Conservation (phyloP, 2,888 invertebrate species). For the Hypolimnas misippus region DNA sequence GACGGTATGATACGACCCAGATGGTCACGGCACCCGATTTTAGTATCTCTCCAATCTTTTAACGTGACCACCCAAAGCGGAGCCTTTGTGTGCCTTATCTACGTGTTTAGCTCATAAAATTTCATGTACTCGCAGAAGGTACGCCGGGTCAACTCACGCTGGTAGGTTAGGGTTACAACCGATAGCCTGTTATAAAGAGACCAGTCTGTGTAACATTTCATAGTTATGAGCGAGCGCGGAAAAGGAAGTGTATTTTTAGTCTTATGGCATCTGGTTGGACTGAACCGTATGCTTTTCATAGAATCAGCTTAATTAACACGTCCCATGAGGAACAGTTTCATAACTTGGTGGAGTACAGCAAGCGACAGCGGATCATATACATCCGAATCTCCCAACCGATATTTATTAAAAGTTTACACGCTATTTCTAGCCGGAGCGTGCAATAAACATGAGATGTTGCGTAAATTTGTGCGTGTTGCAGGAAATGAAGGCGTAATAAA, state of each 20-base stretch:
- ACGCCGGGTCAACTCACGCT: constrained; percentile 56
- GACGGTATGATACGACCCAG: constrained; percentile 78
- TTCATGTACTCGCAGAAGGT: constrained; percentile 52
- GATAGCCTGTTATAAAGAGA: constrained; percentile 77
- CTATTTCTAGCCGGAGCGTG: constrained; percentile 49
- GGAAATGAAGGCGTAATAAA: constrained; percentile 45
- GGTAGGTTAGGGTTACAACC: constrained; percentile 68
- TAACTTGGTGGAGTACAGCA: constrained; percentile 65
- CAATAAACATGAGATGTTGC: constrained; percentile 44
- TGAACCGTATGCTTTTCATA: constrained; percentile 68
- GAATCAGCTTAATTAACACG: constrained; percentile 79
- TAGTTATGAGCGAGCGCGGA: constrained; percentile 78
- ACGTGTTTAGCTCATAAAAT: constrained; percentile 54
- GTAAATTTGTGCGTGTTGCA: constrained; percentile 46
- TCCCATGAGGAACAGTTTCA: constrained; percentile 67
- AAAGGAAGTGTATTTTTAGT: constrained; percentile 82
- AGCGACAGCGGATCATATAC: constrained; percentile 59
- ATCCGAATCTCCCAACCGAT: constrained; percentile 45
- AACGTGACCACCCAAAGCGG: constrained; percentile 63
- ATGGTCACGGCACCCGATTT: constrained; percentile 80
- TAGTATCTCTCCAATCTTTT: constrained; percentile 78
- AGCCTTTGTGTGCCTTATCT: constrained; percentile 60
- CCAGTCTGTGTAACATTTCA: constrained; percentile 74
- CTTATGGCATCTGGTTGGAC: constrained; percentile 73
- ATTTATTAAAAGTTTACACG: constrained; percentile 40